Evolutionary conservation across 1,140 invertebrate genomes (phyloP).

Genomic region (Plutomurus gul): DNA sequence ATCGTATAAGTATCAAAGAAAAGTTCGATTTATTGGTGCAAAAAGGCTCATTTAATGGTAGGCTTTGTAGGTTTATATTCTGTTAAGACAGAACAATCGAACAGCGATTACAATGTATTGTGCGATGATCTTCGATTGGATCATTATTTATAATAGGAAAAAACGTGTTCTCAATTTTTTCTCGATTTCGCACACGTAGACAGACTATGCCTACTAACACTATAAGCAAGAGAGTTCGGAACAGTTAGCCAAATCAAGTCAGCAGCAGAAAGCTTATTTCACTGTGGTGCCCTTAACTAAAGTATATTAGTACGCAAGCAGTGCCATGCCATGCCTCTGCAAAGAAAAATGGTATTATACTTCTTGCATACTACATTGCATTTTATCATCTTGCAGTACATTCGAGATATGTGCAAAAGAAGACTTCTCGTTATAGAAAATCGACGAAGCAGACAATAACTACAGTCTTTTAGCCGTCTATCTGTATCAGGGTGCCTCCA

Average conservation of each 20-base stretch:
- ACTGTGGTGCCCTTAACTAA: too few relatives aligned
- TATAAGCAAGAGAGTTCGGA: too few relatives aligned
- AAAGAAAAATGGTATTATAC: too few relatives aligned
- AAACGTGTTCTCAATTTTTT: slow-evolving; percentile 21
- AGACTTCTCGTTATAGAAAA: background rate
- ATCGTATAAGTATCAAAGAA: background rate
- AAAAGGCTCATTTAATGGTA: background rate
- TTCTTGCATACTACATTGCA: too few relatives aligned
- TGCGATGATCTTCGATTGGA: background rate
- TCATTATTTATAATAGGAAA: slow-evolving; percentile 19
- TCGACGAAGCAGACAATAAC: background rate
- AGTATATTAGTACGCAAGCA: background rate
- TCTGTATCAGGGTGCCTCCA: background rate
- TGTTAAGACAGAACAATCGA: too few relatives aligned
- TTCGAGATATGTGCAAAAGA: too few relatives aligned
- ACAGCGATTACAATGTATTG: too few relatives aligned
- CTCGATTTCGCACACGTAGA: background rate
- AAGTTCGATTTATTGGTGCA: too few relatives aligned
- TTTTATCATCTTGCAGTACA: too few relatives aligned
- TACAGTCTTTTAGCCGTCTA: background rate
- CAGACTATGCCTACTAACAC: background rate
- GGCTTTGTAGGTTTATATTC: background rate
- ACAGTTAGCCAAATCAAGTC: background rate
- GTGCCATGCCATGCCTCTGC: background rate
- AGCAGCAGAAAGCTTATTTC: background rate